Evolutionary conservation across 2,888 invertebrate species (phyloP), one percentile per base, ranked within the genome.

Genomic region (Onchidella celtica): DNA sequence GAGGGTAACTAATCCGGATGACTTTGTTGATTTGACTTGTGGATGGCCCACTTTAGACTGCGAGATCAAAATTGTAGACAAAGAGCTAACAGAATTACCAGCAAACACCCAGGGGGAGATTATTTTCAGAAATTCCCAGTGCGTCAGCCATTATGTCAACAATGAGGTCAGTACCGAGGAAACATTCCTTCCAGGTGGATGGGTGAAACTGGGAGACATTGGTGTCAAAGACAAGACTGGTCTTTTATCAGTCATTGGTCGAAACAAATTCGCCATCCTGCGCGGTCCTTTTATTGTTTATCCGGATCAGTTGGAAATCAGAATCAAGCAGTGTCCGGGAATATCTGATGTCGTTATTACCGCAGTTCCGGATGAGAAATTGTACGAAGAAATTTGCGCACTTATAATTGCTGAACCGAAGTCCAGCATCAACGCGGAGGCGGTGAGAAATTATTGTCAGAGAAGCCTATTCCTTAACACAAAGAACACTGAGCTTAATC

Each of bases 241-340:
- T 1, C 32, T 68, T 21, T 36, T 81, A 17, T 63, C 38, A 21
- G 17, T 75, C 3, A 11, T 74, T 1, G 66, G 75, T 6, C 74
- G 80, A 34, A 57, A 70, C n/a, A 29, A 17, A 34, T 17, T 29
- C 34, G 68, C 68, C 68, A 68, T 68, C 34, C 14, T 68, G 32
- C 6, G 34, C 6, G 68, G 68, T 3, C 68, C 68, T 3, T 29
- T 68, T 32, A 32, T 68, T n/a, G 14, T 29, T n/a, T 68, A 68
- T 34, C 68, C 68, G 14, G 27, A 32, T 32, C 11, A 11, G 29
- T 14, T 68, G 34, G 68, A 68, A 32, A 9, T 11, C 11, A 4
- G 29, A 6, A 68, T 68, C 34, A 29, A 11, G 27, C 11, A 68
- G 11, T 68, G 68, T 68, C 68, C 68, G 11, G 68, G 68, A 9